phyloP scores from a whole-genome alignment of 1,140 invertebrate genomes.

The Tribolium madens region DNA sequence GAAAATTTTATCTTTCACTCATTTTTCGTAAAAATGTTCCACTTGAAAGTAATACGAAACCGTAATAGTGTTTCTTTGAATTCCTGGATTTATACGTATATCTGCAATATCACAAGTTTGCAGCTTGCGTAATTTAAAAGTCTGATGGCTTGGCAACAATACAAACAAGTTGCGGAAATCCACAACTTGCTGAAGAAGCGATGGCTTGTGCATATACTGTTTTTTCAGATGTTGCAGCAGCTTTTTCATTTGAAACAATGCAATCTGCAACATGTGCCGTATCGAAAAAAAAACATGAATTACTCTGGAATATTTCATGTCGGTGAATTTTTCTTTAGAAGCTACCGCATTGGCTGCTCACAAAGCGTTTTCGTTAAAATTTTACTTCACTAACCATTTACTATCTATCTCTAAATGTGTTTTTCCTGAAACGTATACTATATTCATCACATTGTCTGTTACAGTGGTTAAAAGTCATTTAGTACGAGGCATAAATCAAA shows the following conservation, averaged over 20 bases:
- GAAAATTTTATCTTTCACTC: too few relatives aligned
- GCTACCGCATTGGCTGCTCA: neutral
- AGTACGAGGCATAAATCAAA: neutral
- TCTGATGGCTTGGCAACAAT: neutral
- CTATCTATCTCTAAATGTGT: neutral
- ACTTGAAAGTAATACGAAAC: neutral
- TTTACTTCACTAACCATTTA: neutral
- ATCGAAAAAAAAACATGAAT: too few relatives aligned
- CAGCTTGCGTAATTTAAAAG: neutral
- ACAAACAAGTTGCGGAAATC: neutral
- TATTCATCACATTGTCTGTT: neutral
- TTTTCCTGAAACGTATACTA: neutral
- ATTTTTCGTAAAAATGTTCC: too few relatives aligned
- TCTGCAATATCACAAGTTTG: neutral
- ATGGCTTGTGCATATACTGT: neutral
- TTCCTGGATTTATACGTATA: neutral
- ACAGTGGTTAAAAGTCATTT: neutral
- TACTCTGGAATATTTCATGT: too few relatives aligned
- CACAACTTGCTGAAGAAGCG: neutral
- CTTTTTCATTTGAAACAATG: neutral
- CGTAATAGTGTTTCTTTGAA: neutral
- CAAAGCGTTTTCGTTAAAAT: neutral
- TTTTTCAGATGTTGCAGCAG: neutral
- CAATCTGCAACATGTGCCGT: neutral
- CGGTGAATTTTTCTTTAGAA: neutral